A percentile compares a stretch with the other conserved stretches of the same genome.
Conservation (phyloP, 2,113 vertebrate species). For the Australoheros scitulus region DNA sequence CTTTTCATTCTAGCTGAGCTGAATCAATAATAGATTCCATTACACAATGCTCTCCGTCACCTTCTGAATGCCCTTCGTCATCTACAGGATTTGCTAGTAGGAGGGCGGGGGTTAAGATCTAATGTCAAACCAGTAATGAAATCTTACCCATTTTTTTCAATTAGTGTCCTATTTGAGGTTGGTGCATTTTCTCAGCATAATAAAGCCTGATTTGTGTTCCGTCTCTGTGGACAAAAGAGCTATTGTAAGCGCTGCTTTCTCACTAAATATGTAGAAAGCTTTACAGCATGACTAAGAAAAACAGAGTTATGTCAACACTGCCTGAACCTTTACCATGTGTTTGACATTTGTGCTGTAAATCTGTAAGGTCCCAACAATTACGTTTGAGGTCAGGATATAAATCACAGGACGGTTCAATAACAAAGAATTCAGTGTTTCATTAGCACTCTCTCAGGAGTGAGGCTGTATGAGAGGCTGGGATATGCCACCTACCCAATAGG, state of each 20-base stretch:
- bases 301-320: conserved; percentile 13
- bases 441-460: neutral
- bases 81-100: neutral
- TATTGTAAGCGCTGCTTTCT: neutral
- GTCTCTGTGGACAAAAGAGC: neutral
- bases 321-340: neutral
- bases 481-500: neutral
- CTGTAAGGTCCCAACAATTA: conserved; percentile 6
- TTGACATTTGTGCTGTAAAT: conserved; percentile 21
- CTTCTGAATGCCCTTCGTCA: conserved; percentile 25
- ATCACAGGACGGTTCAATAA: conserved; percentile 13
- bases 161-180: neutral
- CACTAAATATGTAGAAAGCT: neutral
- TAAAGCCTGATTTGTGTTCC: neutral
- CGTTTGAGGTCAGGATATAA: conserved; percentile 28
- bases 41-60: conserved; percentile 25
- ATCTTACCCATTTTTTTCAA: neutral
- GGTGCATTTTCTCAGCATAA: neutral
- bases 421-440: conserved; percentile 9
- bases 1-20: conserved; percentile 32
- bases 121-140: conserved; percentile 6
- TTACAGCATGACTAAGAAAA: conserved; percentile 7
- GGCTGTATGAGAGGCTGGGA: neutral
- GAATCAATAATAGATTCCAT: conserved; percentile 56
- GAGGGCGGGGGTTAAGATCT: neutral